Conservation (phyloP, 2,888 invertebrate genomes). For the Doris montereyensis region DNA sequence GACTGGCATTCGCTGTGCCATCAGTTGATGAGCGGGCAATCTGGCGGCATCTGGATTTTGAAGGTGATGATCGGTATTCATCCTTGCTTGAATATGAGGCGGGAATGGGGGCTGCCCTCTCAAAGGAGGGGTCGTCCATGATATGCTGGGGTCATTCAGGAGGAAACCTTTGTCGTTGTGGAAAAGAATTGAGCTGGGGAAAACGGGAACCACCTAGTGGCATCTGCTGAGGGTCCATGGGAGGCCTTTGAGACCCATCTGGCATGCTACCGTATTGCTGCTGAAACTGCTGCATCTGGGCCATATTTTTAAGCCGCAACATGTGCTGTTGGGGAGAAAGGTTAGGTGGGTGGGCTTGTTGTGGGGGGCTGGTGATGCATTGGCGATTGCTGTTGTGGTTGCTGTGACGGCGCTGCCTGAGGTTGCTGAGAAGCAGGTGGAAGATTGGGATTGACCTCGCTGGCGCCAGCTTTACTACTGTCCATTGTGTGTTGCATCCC, state of each 20-base stretch:
- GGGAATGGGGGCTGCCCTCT: conserved; percentile 26
- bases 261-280: conserved; percentile 36
- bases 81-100: conserved; percentile 15
- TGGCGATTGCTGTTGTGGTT: background rate
- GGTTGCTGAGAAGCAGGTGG: too few relatives aligned
- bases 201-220: conserved; percentile 37
- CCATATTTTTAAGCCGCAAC: conserved; percentile 33
- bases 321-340: conserved; percentile 42
- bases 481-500: too few relatives aligned
- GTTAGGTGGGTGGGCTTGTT: background rate
- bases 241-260: background rate
- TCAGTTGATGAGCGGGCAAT: background rate
- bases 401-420: background rate
- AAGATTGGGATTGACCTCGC: too few relatives aligned
- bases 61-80: conserved; percentile 18
- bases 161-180: background rate
- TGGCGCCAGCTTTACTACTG: too few relatives aligned
- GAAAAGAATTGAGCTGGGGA: conserved; percentile 35
- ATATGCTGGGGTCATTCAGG: background rate
- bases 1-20: conserved; percentile 20
- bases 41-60: background rate
- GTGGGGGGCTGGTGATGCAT: background rate
- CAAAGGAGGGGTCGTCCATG: conserved; percentile 33
- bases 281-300: conserved; percentile 39
- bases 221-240: conserved; percentile 36